phyloP scores from a whole-genome alignment of 2,113 vertebrate species.

The Anhinga rufa region DNA sequence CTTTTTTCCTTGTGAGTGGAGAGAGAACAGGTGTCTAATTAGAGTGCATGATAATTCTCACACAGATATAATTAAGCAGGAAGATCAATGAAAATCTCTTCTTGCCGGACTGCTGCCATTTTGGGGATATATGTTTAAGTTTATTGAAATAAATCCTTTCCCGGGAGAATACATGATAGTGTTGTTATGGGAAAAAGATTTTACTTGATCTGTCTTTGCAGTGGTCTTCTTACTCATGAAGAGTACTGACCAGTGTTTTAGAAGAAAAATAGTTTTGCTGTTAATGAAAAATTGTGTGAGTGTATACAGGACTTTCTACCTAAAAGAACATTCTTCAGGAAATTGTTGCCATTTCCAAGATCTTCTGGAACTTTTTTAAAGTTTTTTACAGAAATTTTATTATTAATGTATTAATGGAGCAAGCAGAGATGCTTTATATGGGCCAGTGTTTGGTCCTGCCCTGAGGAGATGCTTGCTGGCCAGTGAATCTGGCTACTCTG shows the following conservation, averaged over 20 bases:
- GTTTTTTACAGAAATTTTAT: not conserved
- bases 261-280: not conserved
- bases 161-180: not conserved
- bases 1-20: slow-evolving; percentile 48
- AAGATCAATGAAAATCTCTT: slow-evolving; percentile 59
- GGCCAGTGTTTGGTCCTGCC: not conserved
- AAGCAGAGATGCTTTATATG: not conserved
- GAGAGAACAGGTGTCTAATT: slow-evolving; percentile 56
- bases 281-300: not conserved
- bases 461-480: not conserved
- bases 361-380: not conserved
- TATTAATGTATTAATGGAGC: not conserved
- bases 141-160: not conserved
- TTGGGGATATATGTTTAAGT: not conserved
- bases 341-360: not conserved
- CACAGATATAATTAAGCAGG: slow-evolving; percentile 51
- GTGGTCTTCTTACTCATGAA: not conserved
- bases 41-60: slow-evolving; percentile 42
- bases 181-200: not conserved
- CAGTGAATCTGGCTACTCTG: not conserved
- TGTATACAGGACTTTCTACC: not conserved
- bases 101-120: slow-evolving; percentile 26
- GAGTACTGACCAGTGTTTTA: not conserved
- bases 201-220: not conserved
- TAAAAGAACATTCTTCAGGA: not conserved